These are phyloP conservation scores for Cataglyphis livida DNA, from an alignment of 2,888 invertebrate species.

Conservation along the genomic window DNA sequence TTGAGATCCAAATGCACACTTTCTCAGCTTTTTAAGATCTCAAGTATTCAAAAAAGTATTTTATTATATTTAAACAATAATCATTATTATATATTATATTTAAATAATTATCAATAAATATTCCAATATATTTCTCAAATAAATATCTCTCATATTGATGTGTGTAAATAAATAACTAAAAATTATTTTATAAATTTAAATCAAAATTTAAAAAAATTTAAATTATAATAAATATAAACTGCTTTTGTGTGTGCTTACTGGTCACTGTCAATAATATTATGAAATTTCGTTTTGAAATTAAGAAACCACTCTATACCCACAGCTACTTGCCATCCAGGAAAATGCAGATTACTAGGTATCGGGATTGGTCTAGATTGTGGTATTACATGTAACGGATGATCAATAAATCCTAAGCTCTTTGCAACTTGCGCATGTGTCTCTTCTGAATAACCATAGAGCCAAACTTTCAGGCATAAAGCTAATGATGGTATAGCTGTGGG, in stretches of 20 bases:
- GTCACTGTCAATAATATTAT: conserved; percentile 86
- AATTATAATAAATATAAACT: neutral
- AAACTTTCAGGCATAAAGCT: conserved; percentile 88
- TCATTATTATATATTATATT: neutral
- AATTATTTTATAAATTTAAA: neutral
- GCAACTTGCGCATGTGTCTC: conserved; percentile 85
- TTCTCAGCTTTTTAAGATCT: neutral
- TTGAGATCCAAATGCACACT: neutral
- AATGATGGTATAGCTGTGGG: conserved; percentile 89
- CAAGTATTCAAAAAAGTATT: neutral
- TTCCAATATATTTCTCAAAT: conserved; percentile 4
- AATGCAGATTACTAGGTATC: conserved; percentile 84
- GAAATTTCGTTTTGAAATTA: conserved; percentile 86
- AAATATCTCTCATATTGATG: neutral
- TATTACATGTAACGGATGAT: conserved; percentile 83
- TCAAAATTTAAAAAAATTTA: neutral
- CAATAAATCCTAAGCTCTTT: conserved; percentile 85
- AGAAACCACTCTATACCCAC: conserved; percentile 87
- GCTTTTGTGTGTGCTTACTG: conserved; percentile 86
- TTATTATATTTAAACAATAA: neutral
- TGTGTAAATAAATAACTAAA: neutral
- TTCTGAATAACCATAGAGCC: conserved; percentile 86
- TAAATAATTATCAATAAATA: neutral
- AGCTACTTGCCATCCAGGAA: conserved; percentile 86
- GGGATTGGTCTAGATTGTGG: conserved; percentile 84